phyloP scores from a whole-genome alignment of 2,113 vertebrate genomes.

The Aphelocoma coerulescens region DNA sequence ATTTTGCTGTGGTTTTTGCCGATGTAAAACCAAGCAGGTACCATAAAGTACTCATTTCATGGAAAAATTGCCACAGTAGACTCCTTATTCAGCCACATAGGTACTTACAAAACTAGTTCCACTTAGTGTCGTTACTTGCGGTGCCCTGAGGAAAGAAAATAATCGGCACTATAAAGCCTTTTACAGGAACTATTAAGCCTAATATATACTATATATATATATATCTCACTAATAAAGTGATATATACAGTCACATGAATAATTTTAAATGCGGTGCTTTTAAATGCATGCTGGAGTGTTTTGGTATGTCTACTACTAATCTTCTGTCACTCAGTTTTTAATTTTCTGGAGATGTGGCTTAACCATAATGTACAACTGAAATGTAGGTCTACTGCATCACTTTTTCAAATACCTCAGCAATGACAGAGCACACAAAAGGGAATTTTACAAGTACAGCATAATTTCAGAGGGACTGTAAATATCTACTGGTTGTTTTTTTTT shows the following conservation, averaged over 20 bases:
- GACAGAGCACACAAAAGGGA: background rate
- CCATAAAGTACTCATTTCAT: background rate
- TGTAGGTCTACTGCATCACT: background rate
- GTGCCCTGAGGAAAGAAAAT: background rate
- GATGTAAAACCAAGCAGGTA: background rate
- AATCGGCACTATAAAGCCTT: background rate
- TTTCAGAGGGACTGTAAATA: background rate
- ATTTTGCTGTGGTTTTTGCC: background rate
- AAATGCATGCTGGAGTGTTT: background rate
- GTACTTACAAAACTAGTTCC: background rate
- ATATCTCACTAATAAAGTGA: background rate
- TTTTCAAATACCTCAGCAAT: background rate
- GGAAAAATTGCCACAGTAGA: background rate
- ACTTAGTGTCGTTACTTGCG: background rate
- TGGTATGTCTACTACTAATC: background rate
- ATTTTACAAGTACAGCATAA: background rate
- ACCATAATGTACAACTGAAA: background rate
- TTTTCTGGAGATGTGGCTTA: background rate
- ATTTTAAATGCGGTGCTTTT: background rate
- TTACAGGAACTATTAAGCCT: background rate
- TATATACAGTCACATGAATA: background rate
- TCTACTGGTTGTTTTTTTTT: background rate
- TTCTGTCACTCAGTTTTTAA: background rate
- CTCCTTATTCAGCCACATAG: background rate
- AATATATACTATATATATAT: too few relatives aligned